A percentile compares a stretch with the other conserved stretches of the same genome.
Conservation (phyloP, 2,888 invertebrate species). For the Glaucopsyche alexis region DNA sequence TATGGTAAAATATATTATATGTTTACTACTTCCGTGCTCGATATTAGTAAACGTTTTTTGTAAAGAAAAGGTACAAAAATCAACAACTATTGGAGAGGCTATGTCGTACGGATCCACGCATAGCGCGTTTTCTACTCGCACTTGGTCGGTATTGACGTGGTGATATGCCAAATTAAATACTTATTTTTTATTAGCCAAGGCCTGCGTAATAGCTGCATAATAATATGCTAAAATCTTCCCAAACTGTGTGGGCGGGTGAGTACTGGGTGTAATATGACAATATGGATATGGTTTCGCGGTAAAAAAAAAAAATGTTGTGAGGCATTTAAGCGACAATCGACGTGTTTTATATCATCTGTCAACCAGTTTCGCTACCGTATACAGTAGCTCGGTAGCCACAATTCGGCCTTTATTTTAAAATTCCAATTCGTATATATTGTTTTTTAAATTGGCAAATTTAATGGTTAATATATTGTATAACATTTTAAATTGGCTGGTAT, state of each 20-base stretch:
- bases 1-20: too few species aligned
- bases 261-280: conserved; percentile 17
- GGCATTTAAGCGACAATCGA: conserved; percentile 13
- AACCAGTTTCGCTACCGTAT: conserved; percentile 22
- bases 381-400: conserved; percentile 17
- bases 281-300: conserved; percentile 24
- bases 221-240: conserved; percentile 1
- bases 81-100: neutral
- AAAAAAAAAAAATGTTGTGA: conserved; percentile 16
- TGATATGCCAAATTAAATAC: conserved; percentile 18
- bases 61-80: neutral
- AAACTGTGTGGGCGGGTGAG: conserved; percentile 14
- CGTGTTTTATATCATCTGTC: conserved; percentile 22
- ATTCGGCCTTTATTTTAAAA: conserved; percentile 12
- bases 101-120: neutral
- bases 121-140: neutral
- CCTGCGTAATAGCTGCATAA: conserved; percentile 7
- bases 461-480: neutral
- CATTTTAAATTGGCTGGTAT: neutral
- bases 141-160: neutral
- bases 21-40: too few species aligned
- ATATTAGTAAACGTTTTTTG: too few species aligned
- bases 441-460: conserved; percentile 4
- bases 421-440: neutral
- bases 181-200: conserved; percentile 18